Evolutionary conservation across 2,888 invertebrate species (phyloP).

Genomic region (Meghimatium bilineatum): DNA sequence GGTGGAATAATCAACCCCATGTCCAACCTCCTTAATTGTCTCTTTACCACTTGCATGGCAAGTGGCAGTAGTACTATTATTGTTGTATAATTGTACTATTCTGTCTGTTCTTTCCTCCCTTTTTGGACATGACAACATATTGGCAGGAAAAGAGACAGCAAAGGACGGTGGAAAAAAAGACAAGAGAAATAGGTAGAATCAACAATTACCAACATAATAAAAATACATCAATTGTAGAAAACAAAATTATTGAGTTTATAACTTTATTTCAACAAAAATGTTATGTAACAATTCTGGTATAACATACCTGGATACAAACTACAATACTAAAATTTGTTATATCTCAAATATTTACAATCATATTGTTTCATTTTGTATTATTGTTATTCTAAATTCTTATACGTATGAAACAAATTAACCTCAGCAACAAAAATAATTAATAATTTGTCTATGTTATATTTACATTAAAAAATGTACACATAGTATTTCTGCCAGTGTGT

Average conservation of each 20-base stretch:
- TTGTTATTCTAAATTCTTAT: background rate
- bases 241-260: background rate
- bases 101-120: too few species aligned
- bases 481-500: background rate
- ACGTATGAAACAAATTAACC: background rate
- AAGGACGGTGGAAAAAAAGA: too few species aligned
- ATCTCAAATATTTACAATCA: background rate
- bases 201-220: background rate
- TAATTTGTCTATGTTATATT: background rate
- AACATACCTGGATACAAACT: slow-evolving; percentile 5
- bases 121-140: too few species aligned
- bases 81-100: too few species aligned
- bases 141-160: too few species aligned
- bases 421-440: background rate
- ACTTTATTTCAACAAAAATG: slow-evolving; percentile 23
- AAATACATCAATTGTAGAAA: background rate
- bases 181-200: too few species aligned
- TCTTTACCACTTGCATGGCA: too few species aligned
- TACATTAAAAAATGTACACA: background rate
- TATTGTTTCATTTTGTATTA: background rate
- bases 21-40: too few species aligned
- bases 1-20: too few species aligned
- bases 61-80: too few species aligned
- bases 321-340: slow-evolving; percentile 5
- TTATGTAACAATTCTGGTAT: slow-evolving; percentile 15